A percentile compares a stretch with the other conserved stretches of the same genome.
phyloP scores from a whole-genome alignment of 2,113 vertebrate genomes.

The Platanista minor region DNA sequence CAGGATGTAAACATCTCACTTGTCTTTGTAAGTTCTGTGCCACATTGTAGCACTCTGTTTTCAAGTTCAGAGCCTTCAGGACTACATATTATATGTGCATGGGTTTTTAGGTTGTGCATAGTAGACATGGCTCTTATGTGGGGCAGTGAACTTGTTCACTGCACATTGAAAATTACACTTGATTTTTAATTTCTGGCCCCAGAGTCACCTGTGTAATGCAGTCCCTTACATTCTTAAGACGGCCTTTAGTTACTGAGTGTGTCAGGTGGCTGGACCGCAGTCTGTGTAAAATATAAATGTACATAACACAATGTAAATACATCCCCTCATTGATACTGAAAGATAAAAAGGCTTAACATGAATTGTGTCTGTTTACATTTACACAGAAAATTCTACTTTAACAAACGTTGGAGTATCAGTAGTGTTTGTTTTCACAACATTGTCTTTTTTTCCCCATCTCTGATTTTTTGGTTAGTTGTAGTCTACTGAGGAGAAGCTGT shows the following conservation, averaged over 20 bases:
- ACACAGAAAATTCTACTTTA: conserved; percentile 40
- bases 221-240: neutral
- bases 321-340: conserved; percentile 12
- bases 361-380: conserved; percentile 61
- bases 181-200: neutral
- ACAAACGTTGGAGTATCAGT: neutral
- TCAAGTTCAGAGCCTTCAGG: neutral
- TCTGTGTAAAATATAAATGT: conserved; percentile 6
- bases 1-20: neutral
- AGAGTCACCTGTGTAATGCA: neutral
- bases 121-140: neutral
- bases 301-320: conserved; percentile 44
- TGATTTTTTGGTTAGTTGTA: neutral
- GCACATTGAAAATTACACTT: neutral
- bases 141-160: neutral
- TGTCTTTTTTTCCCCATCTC: neutral
- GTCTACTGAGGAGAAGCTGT: neutral
- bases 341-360: conserved; percentile 63
- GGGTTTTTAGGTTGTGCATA: neutral
- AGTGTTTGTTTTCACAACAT: conserved; percentile 62
- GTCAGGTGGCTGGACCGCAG: neutral
- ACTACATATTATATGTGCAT: neutral
- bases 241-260: neutral
- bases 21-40: neutral
- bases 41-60: neutral